Evolutionary conservation across 2,797 vertebrate species (phyloP), one percentile per base, ranked within the genome.

Genomic region (Acanthornis magna): DNA sequence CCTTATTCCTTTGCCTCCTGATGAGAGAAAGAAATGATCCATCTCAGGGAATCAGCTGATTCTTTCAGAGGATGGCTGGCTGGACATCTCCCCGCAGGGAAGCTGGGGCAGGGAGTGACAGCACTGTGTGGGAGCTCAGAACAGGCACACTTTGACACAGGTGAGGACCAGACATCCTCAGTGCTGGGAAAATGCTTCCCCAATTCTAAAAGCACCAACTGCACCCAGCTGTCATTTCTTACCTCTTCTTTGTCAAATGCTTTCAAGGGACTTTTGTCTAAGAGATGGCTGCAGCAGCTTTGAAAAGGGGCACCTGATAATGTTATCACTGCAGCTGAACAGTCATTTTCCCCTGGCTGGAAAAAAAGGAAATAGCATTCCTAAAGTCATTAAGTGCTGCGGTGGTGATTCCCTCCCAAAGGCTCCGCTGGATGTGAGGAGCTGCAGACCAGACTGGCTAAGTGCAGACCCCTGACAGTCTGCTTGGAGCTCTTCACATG

Each of bases 121-220:
- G 45, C 0, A 0, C 12, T 58, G 27, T 25, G 25, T n/a, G 34
- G 20, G 30, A 50, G 27, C 25, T 32, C 60, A 73, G 60, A 63
- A 47, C 34, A 60, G 45, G 10, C 11, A 34, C 10, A 8, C 3
- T 27, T 68, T 78, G 36, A 55, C 16, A 11, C 45, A 61, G 27
- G n/a, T 7, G 0, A n/a, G 32, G 19, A 48, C 11, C 15, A 34
- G 18, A 10, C 34, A 45, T 25, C 55, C 30, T 48, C 55, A 50
- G 48, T 23, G 34, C 34, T 78, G 66, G 47, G 47, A 68, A 91
- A 84, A 68, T 20, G 27, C 27, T 74, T 27, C 34, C 20, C 10
- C 16, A 43, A 1, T 79, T 79, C 48, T 76, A n/a, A 70, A 65
- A 75, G 26, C 47, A 74, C 22, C 40, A 40, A 8, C 23, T 10